phyloP scores from a whole-genome alignment of 2,113 vertebrate genomes.

The Mustela nigripes region DNA sequence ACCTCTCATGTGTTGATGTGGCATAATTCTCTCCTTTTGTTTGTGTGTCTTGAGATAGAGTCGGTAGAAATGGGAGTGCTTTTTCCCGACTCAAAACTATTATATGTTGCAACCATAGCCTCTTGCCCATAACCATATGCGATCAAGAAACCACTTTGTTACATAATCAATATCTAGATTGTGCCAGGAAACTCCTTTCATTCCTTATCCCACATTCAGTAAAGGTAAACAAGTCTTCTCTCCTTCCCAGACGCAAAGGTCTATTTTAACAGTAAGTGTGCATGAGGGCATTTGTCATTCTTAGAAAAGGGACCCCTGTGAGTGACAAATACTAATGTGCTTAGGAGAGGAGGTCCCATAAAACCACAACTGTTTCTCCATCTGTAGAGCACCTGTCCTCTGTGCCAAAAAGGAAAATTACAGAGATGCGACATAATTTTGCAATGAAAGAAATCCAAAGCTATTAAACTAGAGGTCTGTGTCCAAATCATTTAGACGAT shows the following conservation, averaged over 20 bases:
- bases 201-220: accelerated
- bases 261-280: neutral
- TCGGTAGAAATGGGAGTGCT: accelerated
- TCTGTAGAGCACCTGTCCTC: conserved; percentile 68
- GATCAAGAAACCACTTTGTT: neutral
- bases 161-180: neutral
- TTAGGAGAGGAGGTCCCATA: conserved; percentile 43
- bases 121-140: neutral
- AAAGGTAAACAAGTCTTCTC: neutral
- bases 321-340: conserved; percentile 56
- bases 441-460: neutral
- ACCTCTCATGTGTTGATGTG: neutral
- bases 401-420: conserved; percentile 60
- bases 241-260: neutral
- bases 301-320: conserved; percentile 28
- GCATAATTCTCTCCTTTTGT: neutral
- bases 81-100: neutral
- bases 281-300: conserved; percentile 31
- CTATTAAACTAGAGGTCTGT: neutral
- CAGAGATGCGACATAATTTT: neutral
- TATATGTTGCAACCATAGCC: neutral
- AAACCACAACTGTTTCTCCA: conserved; percentile 75
- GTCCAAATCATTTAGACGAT: conserved; percentile 4
- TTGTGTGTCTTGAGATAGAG: neutral
- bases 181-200: neutral